A percentile compares a stretch with the other conserved stretches of the same genome.
Conservation (phyloP, 1,140 invertebrate genomes). For the Drosophila albomicans region DNA sequence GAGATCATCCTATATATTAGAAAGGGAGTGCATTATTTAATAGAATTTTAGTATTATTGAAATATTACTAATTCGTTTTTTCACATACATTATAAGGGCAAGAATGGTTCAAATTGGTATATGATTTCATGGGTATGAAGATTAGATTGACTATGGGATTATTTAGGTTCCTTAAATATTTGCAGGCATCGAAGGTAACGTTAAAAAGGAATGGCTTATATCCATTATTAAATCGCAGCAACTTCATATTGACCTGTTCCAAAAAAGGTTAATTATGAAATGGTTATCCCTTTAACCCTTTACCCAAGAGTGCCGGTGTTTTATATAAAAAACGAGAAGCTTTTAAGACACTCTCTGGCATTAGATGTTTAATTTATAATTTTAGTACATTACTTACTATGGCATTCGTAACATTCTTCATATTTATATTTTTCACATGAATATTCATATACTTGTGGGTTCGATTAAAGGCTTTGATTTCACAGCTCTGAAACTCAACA, state of each 20-base stretch:
- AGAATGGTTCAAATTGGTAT: conserved; percentile 34
- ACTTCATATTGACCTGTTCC: neutral
- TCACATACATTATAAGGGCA: conserved; percentile 35
- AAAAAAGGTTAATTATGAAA: too few species aligned
- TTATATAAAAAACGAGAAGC: too few species aligned
- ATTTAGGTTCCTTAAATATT: neutral
- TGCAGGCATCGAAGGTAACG: conserved; percentile 24
- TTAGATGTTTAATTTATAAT: neutral
- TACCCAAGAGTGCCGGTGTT: too few species aligned
- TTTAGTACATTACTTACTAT: conserved; percentile 8
- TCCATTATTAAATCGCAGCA: conserved; percentile 24
- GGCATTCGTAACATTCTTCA: neutral
- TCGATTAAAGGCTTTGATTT: conserved; percentile 23
- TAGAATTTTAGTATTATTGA: too few species aligned
- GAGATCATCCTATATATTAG: conserved; percentile 50
- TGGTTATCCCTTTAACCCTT: too few species aligned
- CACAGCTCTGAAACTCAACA: neutral
- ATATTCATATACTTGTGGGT: conserved; percentile 27
- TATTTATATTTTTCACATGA: neutral
- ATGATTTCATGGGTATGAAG: neutral
- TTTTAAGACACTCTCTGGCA: too few species aligned
- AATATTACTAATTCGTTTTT: too few species aligned
- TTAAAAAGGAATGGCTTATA: conserved; percentile 37
- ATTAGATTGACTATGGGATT: conserved; percentile 14
- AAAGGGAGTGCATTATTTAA: too few species aligned